Percentiles rank a stretch among this genome's conserved stretches.
Conservation (phyloP, 37 sponge, comb jelly and placozoan species). For the Beroe forskalii region DNA sequence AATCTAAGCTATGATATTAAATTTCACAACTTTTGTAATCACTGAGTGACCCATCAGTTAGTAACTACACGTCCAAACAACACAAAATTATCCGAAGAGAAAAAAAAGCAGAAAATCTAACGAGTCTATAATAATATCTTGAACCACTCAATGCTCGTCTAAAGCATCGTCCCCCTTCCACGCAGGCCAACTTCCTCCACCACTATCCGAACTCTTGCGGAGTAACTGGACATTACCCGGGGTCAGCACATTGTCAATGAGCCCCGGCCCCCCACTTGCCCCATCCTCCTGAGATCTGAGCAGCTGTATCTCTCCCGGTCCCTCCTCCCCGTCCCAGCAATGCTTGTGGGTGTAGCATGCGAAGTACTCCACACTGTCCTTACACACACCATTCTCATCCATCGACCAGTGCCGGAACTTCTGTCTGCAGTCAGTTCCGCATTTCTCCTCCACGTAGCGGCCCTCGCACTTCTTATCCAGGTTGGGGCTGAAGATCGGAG, state of each 20-base stretch:
- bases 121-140: too few relatives aligned
- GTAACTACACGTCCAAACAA: too few relatives aligned
- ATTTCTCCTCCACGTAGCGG: neutral
- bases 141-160: too few relatives aligned
- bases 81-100: too few relatives aligned
- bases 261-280: neutral
- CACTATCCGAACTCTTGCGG: neutral
- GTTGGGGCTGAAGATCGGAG: neutral
- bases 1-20: too few relatives aligned
- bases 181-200: neutral
- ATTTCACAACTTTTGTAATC: too few relatives aligned
- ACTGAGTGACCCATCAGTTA: too few relatives aligned
- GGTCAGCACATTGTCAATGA: neutral
- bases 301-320: neutral
- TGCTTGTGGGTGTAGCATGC: neutral
- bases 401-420: neutral
- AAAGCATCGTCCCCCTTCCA: too few relatives aligned
- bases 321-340: neutral
- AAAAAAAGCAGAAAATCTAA: too few relatives aligned
- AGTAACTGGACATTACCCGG: neutral
- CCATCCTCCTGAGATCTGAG: too few relatives aligned
- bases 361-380: neutral
- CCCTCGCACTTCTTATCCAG: neutral
- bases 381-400: neutral
- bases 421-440: neutral